Base-by-base conservation (phyloP, 2,888 invertebrate species). In the Halictus quadricinctus region DNA sequence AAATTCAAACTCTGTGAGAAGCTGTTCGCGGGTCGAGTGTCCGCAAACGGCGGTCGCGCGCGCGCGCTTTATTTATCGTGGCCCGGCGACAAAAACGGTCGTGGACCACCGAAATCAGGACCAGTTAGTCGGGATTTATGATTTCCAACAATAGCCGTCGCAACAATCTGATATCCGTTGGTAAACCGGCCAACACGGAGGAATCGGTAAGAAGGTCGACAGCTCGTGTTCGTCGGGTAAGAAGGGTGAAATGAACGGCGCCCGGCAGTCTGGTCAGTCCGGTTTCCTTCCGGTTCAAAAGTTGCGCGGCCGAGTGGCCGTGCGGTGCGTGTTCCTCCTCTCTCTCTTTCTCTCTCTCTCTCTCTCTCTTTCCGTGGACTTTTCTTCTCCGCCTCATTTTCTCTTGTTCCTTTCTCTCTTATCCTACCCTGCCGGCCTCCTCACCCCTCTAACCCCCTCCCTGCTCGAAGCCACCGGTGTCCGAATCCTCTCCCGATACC, bases 241-340 rank as follows among this genome's bases (percentile, higher is more conserved):
- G 91, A 90, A 89, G 92, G 91, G 91, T 91, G 90, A 87, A 92
- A 91, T 90, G 86, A 88, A 89, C 89, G 93, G 93, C 93, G 94
- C 93, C 93, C 90, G 91, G 90, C 93, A 92, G 94, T 94, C 94
- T 94, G 92, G 91, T 93, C 92, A 88, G 90, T 91, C 91, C 91
- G 91, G 91, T 93, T 93, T 92, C 92, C 91, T 88, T 92, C 89
- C 89, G 89, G 92, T 90, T 91, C 87, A 91, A 87, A 91, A 90
- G 90, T 91, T 92, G 88, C 87, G 86, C 88, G 78, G 76, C 73
- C 82, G 70, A 78, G 60, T 82, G 77, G 82, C 83, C 82, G 58
- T 54, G 21, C 1, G 54, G 60, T 70, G 29, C 64, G 43, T 54
- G 66, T 21, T 69, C 76, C 36, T 74, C 74, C 36, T 36, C 36